These are phyloP conservation scores for Spea bombifrons DNA, from an alignment of 2,113 vertebrate species.

Conservation along the genomic window DNA sequence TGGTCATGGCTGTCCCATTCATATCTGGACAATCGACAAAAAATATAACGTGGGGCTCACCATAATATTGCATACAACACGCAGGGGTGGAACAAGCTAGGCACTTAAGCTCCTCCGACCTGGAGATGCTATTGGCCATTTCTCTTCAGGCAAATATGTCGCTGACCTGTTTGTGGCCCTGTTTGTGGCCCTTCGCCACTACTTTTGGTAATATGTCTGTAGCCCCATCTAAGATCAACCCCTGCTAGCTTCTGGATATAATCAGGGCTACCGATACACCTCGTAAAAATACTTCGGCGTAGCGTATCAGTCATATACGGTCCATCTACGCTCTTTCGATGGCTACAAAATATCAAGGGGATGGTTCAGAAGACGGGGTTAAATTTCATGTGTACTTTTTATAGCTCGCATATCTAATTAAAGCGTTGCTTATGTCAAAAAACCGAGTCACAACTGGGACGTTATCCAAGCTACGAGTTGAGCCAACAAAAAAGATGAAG, in stretches of 20 bases:
- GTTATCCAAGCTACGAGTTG: conserved; percentile 52
- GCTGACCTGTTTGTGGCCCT: no score
- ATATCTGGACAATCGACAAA: no score
- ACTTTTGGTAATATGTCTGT: neutral
- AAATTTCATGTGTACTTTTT: conserved; percentile 50
- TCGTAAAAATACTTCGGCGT: conserved; percentile 63
- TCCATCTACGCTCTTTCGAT: conserved; percentile 55
- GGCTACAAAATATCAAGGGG: conserved; percentile 54
- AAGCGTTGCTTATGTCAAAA: conserved; percentile 53
- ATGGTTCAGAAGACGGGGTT: conserved; percentile 47
- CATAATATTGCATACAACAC: no score
- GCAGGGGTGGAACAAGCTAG: no score
- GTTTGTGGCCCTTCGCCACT: no score
- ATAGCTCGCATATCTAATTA: conserved; percentile 59
- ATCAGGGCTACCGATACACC: conserved; percentile 59
- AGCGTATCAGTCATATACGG: conserved; percentile 52
- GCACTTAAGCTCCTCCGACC: no score
- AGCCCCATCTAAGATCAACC: neutral
- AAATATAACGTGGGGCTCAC: no score
- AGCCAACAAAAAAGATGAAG: conserved; percentile 44
- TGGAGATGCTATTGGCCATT: no score
- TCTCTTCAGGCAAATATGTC: no score
- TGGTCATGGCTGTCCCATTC: no score
- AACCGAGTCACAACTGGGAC: conserved; percentile 52
- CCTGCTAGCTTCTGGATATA: conserved; percentile 54